Evolutionary conservation across 2,113 vertebrate species (phyloP), one percentile per base, ranked within the genome.

Genomic region (Archocentrus centrarchus): DNA sequence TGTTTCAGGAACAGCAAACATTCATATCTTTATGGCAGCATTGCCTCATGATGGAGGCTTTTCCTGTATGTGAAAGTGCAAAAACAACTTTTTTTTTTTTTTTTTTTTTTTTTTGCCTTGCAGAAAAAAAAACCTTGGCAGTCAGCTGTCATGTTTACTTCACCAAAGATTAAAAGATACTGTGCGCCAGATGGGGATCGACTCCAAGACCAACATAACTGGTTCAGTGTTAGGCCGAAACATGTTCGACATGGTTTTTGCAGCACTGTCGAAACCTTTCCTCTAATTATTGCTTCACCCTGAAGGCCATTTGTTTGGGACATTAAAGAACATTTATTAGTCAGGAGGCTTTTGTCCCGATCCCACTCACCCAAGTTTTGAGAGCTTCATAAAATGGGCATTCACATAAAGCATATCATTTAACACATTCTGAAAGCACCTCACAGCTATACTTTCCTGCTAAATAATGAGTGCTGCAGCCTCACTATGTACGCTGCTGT

Each of bases 371-470:
- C 30, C 30, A 32, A 11, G 39, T 58, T 77, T 81, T 79, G 68
- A 73, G 27, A 81, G 87, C 77, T 79, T 80, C 66, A 77, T 86
- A 86, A 90, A 91, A 82, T 59, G 73, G 77, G 62, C 75, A 79
- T 92, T 89, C 62, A 59, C 83, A 73, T 92, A 88, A 94, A 92
- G 84, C 75, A 22, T 64, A 86, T 81, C 10, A 4, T 68, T 82
- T 86, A 59, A 78, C 86, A 80, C 77, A 89, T 88, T 88, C 81
- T 86, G 61, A 73, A 76, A 41, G 81, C 76, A 15, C 53, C 44
- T 70, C 6, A 11, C 81, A 91, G 80, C 59, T 90, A 75, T 62
- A 57, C 44, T 44, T 70, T 35, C 18, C 73, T 61, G 15, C 47
- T 73, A 60, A 82, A 77, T 82, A 76, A 82, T 70, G 70, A 82